These are phyloP conservation scores for Drosophila subpulchrella DNA, from an alignment of 1,140 invertebrate genomes.

Conservation along the genomic window DNA sequence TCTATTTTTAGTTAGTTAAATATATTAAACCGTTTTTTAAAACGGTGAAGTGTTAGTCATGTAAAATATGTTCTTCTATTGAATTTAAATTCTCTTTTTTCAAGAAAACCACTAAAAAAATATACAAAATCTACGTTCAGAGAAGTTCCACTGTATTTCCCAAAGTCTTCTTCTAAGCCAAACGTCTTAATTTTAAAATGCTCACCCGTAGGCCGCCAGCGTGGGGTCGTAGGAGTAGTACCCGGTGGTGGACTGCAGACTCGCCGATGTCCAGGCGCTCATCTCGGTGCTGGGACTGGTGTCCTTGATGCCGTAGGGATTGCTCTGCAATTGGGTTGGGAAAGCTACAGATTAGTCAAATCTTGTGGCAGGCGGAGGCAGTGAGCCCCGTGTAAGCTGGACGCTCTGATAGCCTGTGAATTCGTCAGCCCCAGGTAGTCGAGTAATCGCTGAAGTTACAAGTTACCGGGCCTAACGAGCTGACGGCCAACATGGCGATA, in stretches of 20 bases:
- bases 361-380: not conserved
- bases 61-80: too few relatives aligned
- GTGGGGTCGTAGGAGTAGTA: conserved; percentile 97
- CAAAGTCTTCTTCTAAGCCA: conserved; percentile 2
- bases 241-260: conserved; percentile 93
- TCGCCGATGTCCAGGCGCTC: conserved; percentile 94
- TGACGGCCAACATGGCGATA: conserved; percentile 24
- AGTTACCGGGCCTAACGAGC: conserved; percentile 26
- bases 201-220: conserved; percentile 96
- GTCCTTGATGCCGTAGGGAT: conserved; percentile 95
- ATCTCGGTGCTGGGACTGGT: conserved; percentile 92
- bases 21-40: too few relatives aligned
- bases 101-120: not conserved
- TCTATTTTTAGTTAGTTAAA: too few relatives aligned
- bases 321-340: conserved; percentile 89
- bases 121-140: not conserved
- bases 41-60: too few relatives aligned
- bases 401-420: not conserved
- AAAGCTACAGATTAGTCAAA: not conserved
- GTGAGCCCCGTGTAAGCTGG: conserved; percentile 46
- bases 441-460: conserved; percentile 46
- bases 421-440: conserved; percentile 36
- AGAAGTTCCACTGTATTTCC: not conserved
- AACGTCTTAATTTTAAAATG: conserved; percentile 56
- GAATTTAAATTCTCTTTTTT: too few relatives aligned